A percentile compares a stretch with the other conserved stretches of the same genome.
These are phyloP conservation scores for Calameuta idolon DNA, from an alignment of 2,888 invertebrate genomes.

Conservation along the genomic window DNA sequence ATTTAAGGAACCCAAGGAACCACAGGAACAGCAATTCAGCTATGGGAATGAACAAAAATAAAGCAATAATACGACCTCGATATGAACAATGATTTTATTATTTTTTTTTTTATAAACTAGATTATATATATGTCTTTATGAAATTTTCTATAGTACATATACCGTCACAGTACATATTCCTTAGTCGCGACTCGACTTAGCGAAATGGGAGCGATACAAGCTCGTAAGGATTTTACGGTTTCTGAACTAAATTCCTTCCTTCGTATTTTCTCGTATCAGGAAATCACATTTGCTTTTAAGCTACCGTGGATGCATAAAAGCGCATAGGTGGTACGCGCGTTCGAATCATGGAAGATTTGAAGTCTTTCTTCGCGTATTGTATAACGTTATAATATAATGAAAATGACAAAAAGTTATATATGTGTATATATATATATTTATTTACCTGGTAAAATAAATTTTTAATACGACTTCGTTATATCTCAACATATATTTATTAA, in stretches of 20 bases:
- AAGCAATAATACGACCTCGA: not conserved
- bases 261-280: not conserved
- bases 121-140: not conserved
- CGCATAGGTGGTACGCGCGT: not conserved
- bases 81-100: not conserved
- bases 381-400: too few relatives aligned
- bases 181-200: not conserved
- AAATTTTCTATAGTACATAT: not conserved
- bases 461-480: too few relatives aligned
- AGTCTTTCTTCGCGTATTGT: not conserved
- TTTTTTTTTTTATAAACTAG: not conserved
- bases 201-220: not conserved
- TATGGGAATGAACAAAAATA: not conserved
- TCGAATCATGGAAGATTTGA: not conserved
- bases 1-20: not conserved
- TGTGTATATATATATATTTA: too few relatives aligned
- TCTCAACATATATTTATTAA: too few relatives aligned
- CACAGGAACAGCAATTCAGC: not conserved
- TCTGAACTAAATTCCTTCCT: not conserved
- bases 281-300: not conserved
- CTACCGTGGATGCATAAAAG: not conserved
- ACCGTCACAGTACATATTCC: not conserved
- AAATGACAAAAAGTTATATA: too few relatives aligned
- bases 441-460: too few relatives aligned
- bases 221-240: not conserved